These are phyloP conservation scores for Amphipoea oculea DNA, from an alignment of 2,888 invertebrate species.

Conservation along the genomic window DNA sequence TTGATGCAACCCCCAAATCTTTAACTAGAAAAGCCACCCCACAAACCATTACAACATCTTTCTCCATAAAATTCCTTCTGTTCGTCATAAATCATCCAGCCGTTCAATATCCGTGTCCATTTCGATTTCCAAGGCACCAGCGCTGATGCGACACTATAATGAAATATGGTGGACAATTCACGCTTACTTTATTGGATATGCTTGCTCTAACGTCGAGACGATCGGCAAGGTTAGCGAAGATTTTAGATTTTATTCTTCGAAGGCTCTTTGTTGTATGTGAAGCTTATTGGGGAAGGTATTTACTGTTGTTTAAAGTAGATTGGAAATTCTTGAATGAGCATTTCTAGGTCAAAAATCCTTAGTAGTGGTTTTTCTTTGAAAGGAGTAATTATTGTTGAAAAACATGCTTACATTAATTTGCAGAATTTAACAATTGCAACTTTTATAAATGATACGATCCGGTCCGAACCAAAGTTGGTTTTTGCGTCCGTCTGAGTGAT, in stretches of 20 bases:
- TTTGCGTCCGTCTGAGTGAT: background rate
- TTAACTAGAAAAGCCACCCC: conserved; percentile 21
- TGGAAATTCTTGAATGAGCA: background rate
- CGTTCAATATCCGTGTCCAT: conserved; percentile 64
- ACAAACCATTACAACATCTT: conserved; percentile 22
- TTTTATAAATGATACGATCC: too few species aligned
- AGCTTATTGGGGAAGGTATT: conserved; percentile 26
- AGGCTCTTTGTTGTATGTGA: conserved; percentile 27
- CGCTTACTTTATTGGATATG: conserved; percentile 65
- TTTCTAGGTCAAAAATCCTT: background rate
- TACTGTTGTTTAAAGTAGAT: conserved; percentile 7
- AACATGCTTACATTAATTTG: background rate
- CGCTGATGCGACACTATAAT: conserved; percentile 67
- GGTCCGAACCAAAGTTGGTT: too few species aligned
- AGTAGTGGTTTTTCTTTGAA: background rate
- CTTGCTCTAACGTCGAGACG: conserved; percentile 38
- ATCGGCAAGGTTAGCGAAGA: conserved; percentile 46
- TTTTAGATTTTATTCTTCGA: conserved; percentile 44
- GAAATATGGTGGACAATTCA: conserved; percentile 67
- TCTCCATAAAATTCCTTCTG: conserved; percentile 47
- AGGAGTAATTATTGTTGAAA: background rate
- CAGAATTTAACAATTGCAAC: background rate
- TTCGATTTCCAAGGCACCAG: conserved; percentile 60
- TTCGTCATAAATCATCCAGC: conserved; percentile 60
- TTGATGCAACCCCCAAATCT: background rate